Evolutionary conservation across 2,888 invertebrate genomes (phyloP).

Genomic region (Pristionchus japonicus): DNA sequence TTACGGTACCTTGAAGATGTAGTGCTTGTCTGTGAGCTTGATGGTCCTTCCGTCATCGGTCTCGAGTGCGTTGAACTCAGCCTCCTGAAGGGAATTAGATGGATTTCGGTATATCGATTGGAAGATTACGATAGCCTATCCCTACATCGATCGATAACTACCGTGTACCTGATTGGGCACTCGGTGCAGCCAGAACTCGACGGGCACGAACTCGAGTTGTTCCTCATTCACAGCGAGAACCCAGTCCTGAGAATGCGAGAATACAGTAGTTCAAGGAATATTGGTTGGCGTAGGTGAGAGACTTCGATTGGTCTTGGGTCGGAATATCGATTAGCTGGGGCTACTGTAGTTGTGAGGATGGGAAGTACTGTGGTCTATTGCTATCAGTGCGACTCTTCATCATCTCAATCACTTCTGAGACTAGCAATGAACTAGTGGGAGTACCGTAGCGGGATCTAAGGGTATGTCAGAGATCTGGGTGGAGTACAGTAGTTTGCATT

Average conservation of each 20-base stretch:
- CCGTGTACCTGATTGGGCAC: conserved; percentile 55
- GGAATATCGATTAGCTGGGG: too few species aligned
- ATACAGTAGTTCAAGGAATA: not conserved
- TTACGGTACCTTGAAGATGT: conserved; percentile 61
- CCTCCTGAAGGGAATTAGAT: conserved; percentile 48
- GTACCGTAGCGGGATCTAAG: too few species aligned
- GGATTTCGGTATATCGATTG: not conserved
- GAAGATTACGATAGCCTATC: conserved; percentile 44
- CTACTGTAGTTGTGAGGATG: too few species aligned
- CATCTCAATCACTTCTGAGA: too few species aligned
- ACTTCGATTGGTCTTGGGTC: too few species aligned
- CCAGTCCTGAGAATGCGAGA: conserved; percentile 12
- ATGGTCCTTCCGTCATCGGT: conserved; percentile 62
- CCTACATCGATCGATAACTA: too few species aligned
- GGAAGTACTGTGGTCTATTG: too few species aligned
- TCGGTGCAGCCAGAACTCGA: conserved; percentile 71
- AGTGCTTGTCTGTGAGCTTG: conserved; percentile 71
- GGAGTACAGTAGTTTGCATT: not conserved
- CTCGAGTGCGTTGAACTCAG: conserved; percentile 58
- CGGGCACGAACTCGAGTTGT: conserved; percentile 54
- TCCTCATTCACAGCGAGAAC: conserved; percentile 17
- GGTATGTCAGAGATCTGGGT: too few species aligned
- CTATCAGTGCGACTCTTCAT: too few species aligned
- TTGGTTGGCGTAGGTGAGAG: not conserved
- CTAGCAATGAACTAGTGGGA: too few species aligned